Conservation (phyloP, 2,888 invertebrate species). For the Drosophila longiperda region DNA sequence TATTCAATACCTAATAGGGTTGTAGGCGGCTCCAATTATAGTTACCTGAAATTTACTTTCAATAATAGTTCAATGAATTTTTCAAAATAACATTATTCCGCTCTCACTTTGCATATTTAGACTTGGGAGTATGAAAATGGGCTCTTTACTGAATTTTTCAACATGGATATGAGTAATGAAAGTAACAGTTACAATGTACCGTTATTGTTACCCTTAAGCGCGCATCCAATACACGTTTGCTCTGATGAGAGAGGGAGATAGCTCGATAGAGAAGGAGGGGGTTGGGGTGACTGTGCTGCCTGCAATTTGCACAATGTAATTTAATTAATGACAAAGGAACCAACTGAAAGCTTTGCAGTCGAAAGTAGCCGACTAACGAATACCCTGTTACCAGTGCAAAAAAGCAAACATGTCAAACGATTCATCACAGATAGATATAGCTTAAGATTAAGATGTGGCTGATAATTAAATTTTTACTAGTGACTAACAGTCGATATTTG, state of each 20-base stretch:
- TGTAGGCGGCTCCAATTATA: background rate
- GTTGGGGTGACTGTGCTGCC: slow-evolving; percentile 13
- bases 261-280: no score
- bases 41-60: no score
- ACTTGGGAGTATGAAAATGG: background rate
- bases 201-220: slow-evolving; percentile 51
- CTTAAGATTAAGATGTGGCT: background rate
- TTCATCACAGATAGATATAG: background rate
- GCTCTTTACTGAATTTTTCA: background rate
- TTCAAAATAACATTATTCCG: background rate
- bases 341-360: background rate
- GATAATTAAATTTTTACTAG: background rate
- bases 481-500: background rate
- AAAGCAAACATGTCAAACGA: background rate
- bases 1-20: no score
- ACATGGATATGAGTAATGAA: slow-evolving; percentile 9
- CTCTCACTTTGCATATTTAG: background rate
- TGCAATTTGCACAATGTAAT: slow-evolving; percentile 83
- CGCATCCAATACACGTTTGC: slow-evolving; percentile 2
- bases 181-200: slow-evolving; percentile 20
- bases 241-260: background rate
- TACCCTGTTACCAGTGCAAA: background rate
- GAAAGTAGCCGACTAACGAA: background rate
- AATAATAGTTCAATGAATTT: no score
- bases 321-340: slow-evolving; percentile 75